Base-by-base conservation (phyloP, 2,113 vertebrate species). In the Empidonax traillii region DNA sequence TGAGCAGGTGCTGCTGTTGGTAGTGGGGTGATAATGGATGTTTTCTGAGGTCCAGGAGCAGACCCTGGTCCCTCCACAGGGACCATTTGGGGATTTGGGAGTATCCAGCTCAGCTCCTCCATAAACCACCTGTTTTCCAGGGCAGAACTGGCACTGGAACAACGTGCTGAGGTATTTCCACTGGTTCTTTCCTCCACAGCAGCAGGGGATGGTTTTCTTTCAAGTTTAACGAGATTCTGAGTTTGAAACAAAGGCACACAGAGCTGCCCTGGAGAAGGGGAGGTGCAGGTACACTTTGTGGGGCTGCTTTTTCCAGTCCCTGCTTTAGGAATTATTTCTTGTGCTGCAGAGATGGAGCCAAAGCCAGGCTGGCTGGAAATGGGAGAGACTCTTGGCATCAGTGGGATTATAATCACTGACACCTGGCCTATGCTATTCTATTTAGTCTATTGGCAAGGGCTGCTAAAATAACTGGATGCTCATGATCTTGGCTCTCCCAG, bases 361-460 rank as follows among this genome's bases (percentile, higher is more conserved):
- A 56, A 87, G 69, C 41, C 76, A 68, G 76, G 41, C 85, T 67
- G 55, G 72, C 72, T 78, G 85, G 25, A 68, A 65, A 49, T 1
- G 23, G 92, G 82, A 93, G 90, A 37, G 43, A 35, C 76, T 89
- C 81, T 85, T 95, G 96, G 94, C 92, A 88, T 79, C 76, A 3
- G 28, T 81, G 92, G 94, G 59, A 37, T 90, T 91, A 37, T 56
- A 93, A 86, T 77, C 92, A 80, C 91, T 74, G 93, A 96, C 93
- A 93, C 96, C 96, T 96, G 95, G 95, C 93, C 89, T 69, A 10
- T 30, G 72, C 24, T 76, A 24, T 46, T 89, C 79, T 68, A 1
- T 78, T 92, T 63, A 95, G 94, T 86, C 93, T 84, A 4, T 92
- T 96, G 96, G 96, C 92, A 95, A 21, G 58, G 59, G 61, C 49